phyloP scores from a whole-genome alignment of 2,113 vertebrate genomes.

The Coracopsis vasa region DNA sequence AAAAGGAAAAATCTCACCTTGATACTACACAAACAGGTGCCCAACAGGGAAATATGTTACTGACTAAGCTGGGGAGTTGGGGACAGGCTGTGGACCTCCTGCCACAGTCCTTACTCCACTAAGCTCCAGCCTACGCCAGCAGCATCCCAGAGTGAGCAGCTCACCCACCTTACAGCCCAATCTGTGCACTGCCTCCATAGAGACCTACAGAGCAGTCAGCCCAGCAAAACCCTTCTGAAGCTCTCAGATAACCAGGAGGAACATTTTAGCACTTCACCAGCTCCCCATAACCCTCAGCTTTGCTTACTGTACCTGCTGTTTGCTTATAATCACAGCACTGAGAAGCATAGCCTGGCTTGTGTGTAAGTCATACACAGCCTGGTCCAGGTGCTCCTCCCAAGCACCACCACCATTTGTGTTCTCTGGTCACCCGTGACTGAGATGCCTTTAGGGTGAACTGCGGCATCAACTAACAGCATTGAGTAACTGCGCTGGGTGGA shows the following conservation, averaged over 20 bases:
- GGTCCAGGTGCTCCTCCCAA: not conserved
- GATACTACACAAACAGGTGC: not conserved
- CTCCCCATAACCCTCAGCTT: not conserved
- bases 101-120: not conserved
- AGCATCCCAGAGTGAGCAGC: not conserved
- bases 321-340: not conserved
- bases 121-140: not conserved
- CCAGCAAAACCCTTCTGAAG: not conserved
- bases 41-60: not conserved
- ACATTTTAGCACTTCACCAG: not conserved
- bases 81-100: not conserved
- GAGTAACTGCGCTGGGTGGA: rapidly evolving
- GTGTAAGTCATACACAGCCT: not conserved
- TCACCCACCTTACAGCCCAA: not conserved
- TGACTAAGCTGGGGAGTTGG: not conserved
- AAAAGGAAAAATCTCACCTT: not conserved
- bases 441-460: not conserved
- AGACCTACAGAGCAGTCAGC: not conserved
- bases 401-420: not conserved
- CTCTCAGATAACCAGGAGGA: not conserved
- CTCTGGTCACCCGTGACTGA: not conserved
- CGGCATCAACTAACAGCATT: not conserved
- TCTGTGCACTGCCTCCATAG: rapidly evolving
- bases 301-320: not conserved
- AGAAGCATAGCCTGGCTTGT: not conserved